Evolutionary conservation across 2,797 vertebrate genomes (phyloP), one percentile per base, ranked within the genome.

Genomic region (Odontamblyopus lacepedii): DNA sequence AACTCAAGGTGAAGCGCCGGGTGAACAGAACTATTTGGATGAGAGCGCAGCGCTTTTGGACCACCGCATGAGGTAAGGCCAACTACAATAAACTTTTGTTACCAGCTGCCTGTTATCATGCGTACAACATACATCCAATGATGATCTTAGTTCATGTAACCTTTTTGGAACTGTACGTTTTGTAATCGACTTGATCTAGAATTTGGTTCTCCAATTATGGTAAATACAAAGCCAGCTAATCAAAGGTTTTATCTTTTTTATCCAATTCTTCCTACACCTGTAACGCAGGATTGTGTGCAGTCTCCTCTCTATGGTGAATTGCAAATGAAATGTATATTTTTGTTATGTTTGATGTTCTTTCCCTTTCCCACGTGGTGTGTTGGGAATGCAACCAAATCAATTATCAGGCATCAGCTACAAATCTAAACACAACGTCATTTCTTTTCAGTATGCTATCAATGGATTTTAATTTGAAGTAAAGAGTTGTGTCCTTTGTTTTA

Each of bases 31-130:
- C 41, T 13, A n/a, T 56, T 74, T 79, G 78, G 84, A 48, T 76
- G 72, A 65, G 55, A 63, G 32, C 23, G 30, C 61, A 73, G 76
- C 67, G 53, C 5, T 19, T 15, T 27, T 5, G 27, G 19, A 70
- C 53, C 69, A 3, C 2, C 62, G 35, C 53, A 68, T 65, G 16
- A 71, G 65, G 91, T 90, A 57, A 88, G 88, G 86, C 29, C 50
- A 83, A 78, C 67, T 68, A 63, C 51, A 64, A 60, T 19, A 3
- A 87, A 87, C 80, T 87, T 88, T 86, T 70, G 1, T 56, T 6
- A 23, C 13, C 53, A 38, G 30, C 53, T n/a, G 16, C 51, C 53
- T 41, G 67, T 59, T 69, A 15, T 59, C 48, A 67, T 29, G n/a
- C 41, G 18, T 41, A 15, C 23, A 27, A 13, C 63, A 48, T 19